Conservation (phyloP, 1,140 invertebrate species). For the Leptinotarsa lineolata region DNA sequence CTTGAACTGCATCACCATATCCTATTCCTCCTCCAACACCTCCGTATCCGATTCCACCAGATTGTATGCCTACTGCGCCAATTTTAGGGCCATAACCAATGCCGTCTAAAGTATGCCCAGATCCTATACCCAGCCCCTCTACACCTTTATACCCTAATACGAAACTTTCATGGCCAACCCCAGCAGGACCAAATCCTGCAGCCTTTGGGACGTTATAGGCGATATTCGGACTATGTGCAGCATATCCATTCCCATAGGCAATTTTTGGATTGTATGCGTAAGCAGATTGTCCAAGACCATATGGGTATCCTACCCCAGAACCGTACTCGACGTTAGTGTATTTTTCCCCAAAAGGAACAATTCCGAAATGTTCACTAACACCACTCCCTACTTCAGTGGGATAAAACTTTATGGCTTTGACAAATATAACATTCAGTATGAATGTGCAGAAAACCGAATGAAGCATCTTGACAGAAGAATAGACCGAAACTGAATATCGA, state of each 20-base stretch:
- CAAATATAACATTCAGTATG: neutral
- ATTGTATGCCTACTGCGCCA: neutral
- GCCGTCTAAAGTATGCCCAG: neutral
- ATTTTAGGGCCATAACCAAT: neutral
- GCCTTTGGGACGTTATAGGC: neutral
- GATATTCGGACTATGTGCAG: too few relatives aligned
- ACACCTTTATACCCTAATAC: slow-evolving; percentile 44
- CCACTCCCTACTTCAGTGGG: slow-evolving; percentile 25
- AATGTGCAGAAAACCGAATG: neutral
- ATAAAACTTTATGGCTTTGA: neutral
- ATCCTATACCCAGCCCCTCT: slow-evolving; percentile 39
- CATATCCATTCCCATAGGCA: neutral
- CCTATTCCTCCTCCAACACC: neutral
- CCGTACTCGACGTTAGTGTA: slow-evolving; percentile 13
- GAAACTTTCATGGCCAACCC: neutral
- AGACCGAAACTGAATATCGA: neutral
- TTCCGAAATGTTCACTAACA: slow-evolving; percentile 35
- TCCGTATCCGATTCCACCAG: neutral
- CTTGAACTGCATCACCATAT: neutral
- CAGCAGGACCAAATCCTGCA: neutral
- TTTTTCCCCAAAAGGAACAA: slow-evolving; percentile 25
- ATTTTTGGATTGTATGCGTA: slow-evolving; percentile 30
- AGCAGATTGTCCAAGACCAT: slow-evolving; percentile 44
- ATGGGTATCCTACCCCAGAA: slow-evolving; percentile 30
- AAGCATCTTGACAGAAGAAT: neutral